These are phyloP conservation scores for Neocrepidodera transversa DNA, from an alignment of 2,888 invertebrate species.

Conservation along the genomic window DNA sequence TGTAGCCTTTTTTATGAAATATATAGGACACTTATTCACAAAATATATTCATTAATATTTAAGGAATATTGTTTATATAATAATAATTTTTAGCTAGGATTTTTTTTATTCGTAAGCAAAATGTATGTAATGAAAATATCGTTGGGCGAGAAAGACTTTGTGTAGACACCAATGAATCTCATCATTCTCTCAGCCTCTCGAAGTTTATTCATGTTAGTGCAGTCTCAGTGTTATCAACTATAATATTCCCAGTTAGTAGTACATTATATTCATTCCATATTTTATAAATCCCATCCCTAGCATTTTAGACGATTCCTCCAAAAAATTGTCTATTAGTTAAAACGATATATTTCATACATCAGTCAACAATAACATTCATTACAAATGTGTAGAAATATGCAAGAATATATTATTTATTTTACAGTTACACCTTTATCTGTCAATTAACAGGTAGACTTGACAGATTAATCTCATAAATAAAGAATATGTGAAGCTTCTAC, in stretches of 20 bases:
- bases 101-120: conserved; percentile 59
- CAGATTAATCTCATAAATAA: too few species aligned
- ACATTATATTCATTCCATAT: conserved; percentile 59
- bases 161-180: conserved; percentile 17
- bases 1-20: conserved; percentile 54
- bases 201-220: conserved; percentile 58
- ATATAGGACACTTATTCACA: conserved; percentile 54
- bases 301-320: too few species aligned
- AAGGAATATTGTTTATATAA: conserved; percentile 61
- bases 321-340: too few species aligned
- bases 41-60: conserved; percentile 59
- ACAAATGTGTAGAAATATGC: too few species aligned
- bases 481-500: too few species aligned
- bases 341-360: too few species aligned
- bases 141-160: conserved; percentile 35
- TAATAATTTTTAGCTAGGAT: conserved; percentile 59
- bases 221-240: conserved; percentile 51
- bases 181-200: conserved; percentile 35
- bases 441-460: too few species aligned
- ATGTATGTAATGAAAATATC: conserved; percentile 55
- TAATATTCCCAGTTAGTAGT: conserved; percentile 55
- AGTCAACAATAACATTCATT: too few species aligned
- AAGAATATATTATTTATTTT: too few species aligned
- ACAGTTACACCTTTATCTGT: too few species aligned
- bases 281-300: conserved; percentile 33